Base-by-base conservation (phyloP, 2,888 invertebrate genomes). In the Calliphora vomitoria region DNA sequence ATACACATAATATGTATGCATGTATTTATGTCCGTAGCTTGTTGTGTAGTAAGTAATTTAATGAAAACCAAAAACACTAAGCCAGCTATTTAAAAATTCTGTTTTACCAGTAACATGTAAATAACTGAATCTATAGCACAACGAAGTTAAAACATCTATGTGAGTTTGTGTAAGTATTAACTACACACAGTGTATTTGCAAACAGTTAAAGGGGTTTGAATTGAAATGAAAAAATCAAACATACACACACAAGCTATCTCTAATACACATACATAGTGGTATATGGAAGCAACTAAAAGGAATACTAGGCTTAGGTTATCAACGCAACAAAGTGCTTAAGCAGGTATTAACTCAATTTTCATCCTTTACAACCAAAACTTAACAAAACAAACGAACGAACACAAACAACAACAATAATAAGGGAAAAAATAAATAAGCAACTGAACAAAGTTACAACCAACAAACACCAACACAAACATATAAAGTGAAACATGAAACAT, bases 301-400 rank as follows among this genome's bases (percentile, higher is more conserved):
- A 80, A 78, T 84, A 55, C 78, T 38, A 55, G 81, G 81, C 81
- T 87, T 78, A 84, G 68, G 81, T 81, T 84, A 82, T 81, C 81
- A 84, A 87, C 81, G 87, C 78, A 81, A 68, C 78, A 87, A 79
- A 85, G 82, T 87, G 78, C 82, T 87, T 87, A 87, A 87, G 87
- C 74, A 85, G 87, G 84, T 85, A 87, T 87, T 87, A 87, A 87
- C 84, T 85, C 84, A 82, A 87, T 87, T 84, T 87, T 68, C 81
- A 78, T 82, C 78, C 81, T 80, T 75, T 79, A 8, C 58, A 87
- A 81, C 53, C 78, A 18, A 81, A 81, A 71, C 68, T 53, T 64
- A 62, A 64, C 20, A 74, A 66, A 60, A 82, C 53, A 15, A 50
- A 68, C 62, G 8, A 25, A 60, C 25, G 31, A 47, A 25, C 15